These are phyloP conservation scores for Calameuta pallipes DNA, from an alignment of 2,888 invertebrate genomes.

Conservation along the genomic window DNA sequence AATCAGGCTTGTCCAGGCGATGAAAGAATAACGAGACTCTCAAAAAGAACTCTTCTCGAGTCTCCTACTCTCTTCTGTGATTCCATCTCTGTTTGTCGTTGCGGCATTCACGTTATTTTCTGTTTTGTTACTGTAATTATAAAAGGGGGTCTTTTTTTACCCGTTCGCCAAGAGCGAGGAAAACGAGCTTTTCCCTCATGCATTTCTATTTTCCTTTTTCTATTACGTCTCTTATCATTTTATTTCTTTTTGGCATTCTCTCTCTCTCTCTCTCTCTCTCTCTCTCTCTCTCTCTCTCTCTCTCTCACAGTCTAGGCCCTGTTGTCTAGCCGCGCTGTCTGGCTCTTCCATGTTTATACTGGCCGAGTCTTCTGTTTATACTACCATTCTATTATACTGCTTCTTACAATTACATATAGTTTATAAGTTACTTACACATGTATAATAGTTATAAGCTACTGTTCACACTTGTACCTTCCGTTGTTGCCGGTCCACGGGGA, in stretches of 20 bases:
- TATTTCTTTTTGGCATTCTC: neutral
- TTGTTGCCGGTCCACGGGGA: too few species aligned
- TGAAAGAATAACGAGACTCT: neutral
- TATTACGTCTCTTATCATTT: neutral
- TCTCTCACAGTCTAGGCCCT: too few species aligned
- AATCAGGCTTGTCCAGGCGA: neutral
- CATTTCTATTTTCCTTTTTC: neutral
- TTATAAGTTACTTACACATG: too few species aligned
- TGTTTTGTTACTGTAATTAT: neutral
- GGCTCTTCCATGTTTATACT: too few species aligned
- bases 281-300: too few species aligned
- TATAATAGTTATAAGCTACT: too few species aligned
- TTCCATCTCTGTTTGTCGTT: neutral
- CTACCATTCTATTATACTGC: too few species aligned
- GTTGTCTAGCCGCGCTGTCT: too few species aligned
- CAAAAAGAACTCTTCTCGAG: neutral
- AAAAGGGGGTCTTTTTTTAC: neutral
- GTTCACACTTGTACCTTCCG: too few species aligned
- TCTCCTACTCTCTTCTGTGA: neutral
- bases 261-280: neutral
- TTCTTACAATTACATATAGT: too few species aligned
- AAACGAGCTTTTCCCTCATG: neutral
- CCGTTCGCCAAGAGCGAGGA: neutral
- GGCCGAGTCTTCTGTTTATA: too few species aligned
- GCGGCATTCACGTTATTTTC: neutral